Evolutionary conservation across 2,113 vertebrate species (phyloP).

Genomic region (Eurystomus gularis): DNA sequence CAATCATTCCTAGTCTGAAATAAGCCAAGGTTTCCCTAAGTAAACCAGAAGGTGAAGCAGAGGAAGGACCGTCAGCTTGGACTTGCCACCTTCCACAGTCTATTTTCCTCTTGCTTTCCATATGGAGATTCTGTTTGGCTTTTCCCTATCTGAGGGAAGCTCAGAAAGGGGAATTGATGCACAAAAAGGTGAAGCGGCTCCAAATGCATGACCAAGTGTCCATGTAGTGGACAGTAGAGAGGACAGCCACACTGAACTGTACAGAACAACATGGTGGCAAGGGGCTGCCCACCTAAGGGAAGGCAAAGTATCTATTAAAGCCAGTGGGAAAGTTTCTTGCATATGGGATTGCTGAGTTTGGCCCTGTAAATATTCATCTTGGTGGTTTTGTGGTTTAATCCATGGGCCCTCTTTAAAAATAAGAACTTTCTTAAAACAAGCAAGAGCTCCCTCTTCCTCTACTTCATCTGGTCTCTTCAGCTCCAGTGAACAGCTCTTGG

Average conservation of each 20-base stretch:
- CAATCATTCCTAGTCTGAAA: not conserved
- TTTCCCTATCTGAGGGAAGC: not conserved
- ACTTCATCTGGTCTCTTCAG: not conserved
- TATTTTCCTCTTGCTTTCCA: not conserved
- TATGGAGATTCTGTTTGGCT: not conserved
- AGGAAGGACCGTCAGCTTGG: not conserved
- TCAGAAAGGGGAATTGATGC: not conserved
- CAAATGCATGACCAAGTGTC: not conserved
- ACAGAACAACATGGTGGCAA: not conserved
- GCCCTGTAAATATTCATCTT: not conserved
- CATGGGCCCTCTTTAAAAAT: not conserved
- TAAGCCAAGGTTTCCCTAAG: not conserved
- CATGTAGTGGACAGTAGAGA: not conserved
- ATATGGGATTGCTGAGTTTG: not conserved
- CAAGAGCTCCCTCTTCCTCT: not conserved
- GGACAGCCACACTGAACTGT: not conserved
- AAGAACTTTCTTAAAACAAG: not conserved
- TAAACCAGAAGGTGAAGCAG: not conserved
- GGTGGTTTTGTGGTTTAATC: slow-evolving; percentile 1
- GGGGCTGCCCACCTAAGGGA: not conserved
- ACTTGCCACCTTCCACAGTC: not conserved
- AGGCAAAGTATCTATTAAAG: not conserved
- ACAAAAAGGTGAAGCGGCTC: not conserved
- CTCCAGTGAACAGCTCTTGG: not conserved
- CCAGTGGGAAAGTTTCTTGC: not conserved